Evolutionary conservation across 2,888 invertebrate species (phyloP).

Genomic region (Scaptomyza tumidula): DNA sequence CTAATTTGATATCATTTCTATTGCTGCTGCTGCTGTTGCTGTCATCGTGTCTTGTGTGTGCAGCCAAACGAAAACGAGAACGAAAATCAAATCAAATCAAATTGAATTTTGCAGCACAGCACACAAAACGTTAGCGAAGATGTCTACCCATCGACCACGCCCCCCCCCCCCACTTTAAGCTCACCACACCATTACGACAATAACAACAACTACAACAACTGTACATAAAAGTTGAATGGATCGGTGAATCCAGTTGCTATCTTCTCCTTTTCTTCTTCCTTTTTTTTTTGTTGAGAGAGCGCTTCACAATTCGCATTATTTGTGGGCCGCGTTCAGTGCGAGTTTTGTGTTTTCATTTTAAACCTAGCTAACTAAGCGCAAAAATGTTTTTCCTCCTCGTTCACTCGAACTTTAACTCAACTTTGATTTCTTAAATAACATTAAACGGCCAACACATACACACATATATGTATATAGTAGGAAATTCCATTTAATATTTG

Average conservation of each 20-base stretch:
- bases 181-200: background rate
- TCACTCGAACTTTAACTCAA: too few relatives aligned
- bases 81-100: constrained; percentile 82
- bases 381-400: background rate
- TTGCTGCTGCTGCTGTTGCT: constrained; percentile 16
- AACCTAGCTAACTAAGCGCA: background rate
- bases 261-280: background rate
- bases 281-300: background rate
- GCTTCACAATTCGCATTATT: background rate
- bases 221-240: constrained; percentile 50
- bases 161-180: constrained; percentile 1
- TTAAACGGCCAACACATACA: background rate
- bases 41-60: constrained; percentile 61
- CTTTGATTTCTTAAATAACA: too few relatives aligned
- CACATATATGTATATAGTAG: constrained; percentile 4
- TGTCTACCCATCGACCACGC: constrained; percentile 23
- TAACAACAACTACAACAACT: background rate
- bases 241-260: constrained; percentile 46
- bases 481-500: constrained; percentile 57
- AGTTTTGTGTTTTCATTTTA: background rate
- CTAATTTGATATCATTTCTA: constrained; percentile 75
- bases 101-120: constrained; percentile 75
- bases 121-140: constrained; percentile 36
- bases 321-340: background rate
- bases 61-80: constrained; percentile 81